phyloP scores from a whole-genome alignment of 2,888 invertebrate genomes.

The Noctua fimbriata region DNA sequence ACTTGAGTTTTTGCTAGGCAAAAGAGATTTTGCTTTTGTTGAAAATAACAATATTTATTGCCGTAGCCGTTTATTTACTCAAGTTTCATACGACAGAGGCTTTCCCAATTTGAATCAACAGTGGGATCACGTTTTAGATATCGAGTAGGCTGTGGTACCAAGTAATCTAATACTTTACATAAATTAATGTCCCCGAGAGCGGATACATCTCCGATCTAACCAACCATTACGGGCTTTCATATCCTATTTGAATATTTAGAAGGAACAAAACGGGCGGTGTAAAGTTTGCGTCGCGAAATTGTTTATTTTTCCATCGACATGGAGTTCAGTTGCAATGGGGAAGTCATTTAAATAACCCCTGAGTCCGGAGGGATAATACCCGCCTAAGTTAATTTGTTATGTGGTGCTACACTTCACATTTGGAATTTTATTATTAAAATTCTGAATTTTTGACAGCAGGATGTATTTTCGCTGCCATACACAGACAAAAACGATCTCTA shows the following conservation, averaged over 20 bases:
- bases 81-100: conserved; percentile 67
- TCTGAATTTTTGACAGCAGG: conserved; percentile 4
- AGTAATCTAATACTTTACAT: conserved; percentile 86
- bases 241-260: conserved; percentile 85
- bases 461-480: background rate
- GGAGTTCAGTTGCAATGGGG: conserved; percentile 66
- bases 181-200: conserved; percentile 81
- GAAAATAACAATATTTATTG: conserved; percentile 30
- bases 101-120: conserved; percentile 83
- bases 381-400: conserved; percentile 70
- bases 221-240: conserved; percentile 85
- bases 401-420: conserved; percentile 51
- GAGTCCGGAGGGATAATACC: conserved; percentile 71
- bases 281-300: conserved; percentile 73
- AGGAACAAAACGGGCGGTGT: conserved; percentile 80
- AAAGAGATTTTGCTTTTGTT: background rate
- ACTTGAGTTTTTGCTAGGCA: background rate
- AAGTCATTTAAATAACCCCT: conserved; percentile 75
- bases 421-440: conserved; percentile 30
- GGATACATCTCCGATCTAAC: conserved; percentile 82
- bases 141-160: conserved; percentile 73
- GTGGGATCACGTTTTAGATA: conserved; percentile 85
- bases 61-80: conserved; percentile 61
- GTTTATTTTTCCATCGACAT: conserved; percentile 73
- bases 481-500: background rate